phyloP scores from a whole-genome alignment of 1,140 invertebrate species.

The Odontomachus brunneus region DNA sequence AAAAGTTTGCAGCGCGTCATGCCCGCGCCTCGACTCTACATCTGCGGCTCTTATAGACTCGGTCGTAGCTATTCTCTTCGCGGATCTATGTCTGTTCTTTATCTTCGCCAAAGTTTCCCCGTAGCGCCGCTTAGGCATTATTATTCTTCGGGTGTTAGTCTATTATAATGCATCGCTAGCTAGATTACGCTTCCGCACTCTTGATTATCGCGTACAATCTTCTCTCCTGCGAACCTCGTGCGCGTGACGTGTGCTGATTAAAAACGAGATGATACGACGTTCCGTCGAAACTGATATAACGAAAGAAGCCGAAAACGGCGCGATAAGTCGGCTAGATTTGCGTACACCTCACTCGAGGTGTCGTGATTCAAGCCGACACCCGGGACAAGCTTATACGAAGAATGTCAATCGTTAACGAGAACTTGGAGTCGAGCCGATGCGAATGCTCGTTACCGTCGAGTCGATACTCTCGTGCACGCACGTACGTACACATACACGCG shows the following conservation, averaged over 20 bases:
- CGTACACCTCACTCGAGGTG: neutral
- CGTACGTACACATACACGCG: conserved; percentile 6
- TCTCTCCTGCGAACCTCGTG: too few relatives aligned
- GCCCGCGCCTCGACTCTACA: neutral
- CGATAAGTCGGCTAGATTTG: conserved; percentile 6
- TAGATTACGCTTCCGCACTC: too few relatives aligned
- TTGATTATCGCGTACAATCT: too few relatives aligned
- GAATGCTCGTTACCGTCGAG: conserved; percentile 46
- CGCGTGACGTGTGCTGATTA: too few relatives aligned
- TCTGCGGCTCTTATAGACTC: conserved; percentile 3
- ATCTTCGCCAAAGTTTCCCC: too few relatives aligned
- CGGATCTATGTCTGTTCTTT: too few relatives aligned
- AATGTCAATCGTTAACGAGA: conserved; percentile 53
- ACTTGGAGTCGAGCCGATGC: conserved; percentile 52
- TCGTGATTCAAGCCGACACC: neutral
- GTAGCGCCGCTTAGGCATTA: too few relatives aligned
- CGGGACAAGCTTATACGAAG: conserved; percentile 31
- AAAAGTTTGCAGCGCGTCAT: conserved; percentile 23
- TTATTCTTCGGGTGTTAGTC: too few relatives aligned
- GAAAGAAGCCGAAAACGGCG: neutral
- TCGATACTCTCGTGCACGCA: conserved; percentile 28
- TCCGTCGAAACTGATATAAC: too few relatives aligned
- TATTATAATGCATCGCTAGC: too few relatives aligned
- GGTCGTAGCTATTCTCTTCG: neutral
- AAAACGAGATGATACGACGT: too few relatives aligned